Evolutionary conservation across 2,113 vertebrate species (phyloP), one percentile per base, ranked within the genome.

Genomic region (Myrmecobius fasciatus): DNA sequence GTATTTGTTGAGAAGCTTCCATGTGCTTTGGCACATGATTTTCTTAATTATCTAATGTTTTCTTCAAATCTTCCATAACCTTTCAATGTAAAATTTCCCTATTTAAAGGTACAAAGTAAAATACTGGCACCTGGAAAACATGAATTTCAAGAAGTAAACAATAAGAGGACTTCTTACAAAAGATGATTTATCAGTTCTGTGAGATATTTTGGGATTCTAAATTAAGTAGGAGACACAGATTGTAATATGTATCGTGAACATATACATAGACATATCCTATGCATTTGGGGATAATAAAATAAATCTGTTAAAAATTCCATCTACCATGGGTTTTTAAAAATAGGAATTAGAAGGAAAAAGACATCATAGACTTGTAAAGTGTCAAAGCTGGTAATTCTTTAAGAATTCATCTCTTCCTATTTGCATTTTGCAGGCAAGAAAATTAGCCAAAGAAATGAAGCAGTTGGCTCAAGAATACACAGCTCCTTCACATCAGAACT

Each of bases 1-100:
- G 98, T 98, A 98, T 99, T 99, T 99, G 99, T 98, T 98, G 98
- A 97, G 98, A 98, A 97, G 98, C 98, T 97, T 98, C 98, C 98
- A 98, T 89, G 90, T 98, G 97, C 97, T 96, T 97, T 98, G 97
- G 97, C 98, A 98, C 96, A 97, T 98, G 97, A 98, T 98, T 98
- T 98, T 97, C 96, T 98, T 98, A 98, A 98, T 97, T 96, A 98
- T 94, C 83, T 97, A 96, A 97, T 89, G 51, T 93, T 95, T 83
- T 12, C 53, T 92, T 54, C 51, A 91, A 96, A 89, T 90, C 96
- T 96, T 92, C 95, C 95, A 96, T 96, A 97, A 95, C 67, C 90
- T 96, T 97, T 48, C 56, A 96, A 95, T 96, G 95, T 95, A 89
- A 95, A 28, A 96, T 94, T 95, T 17, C 93, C 94, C 90, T 67